Percentiles rank a stretch among this genome's conserved stretches.
phyloP scores from a whole-genome alignment of 2,113 vertebrate species.

The Pithys albifrons region DNA sequence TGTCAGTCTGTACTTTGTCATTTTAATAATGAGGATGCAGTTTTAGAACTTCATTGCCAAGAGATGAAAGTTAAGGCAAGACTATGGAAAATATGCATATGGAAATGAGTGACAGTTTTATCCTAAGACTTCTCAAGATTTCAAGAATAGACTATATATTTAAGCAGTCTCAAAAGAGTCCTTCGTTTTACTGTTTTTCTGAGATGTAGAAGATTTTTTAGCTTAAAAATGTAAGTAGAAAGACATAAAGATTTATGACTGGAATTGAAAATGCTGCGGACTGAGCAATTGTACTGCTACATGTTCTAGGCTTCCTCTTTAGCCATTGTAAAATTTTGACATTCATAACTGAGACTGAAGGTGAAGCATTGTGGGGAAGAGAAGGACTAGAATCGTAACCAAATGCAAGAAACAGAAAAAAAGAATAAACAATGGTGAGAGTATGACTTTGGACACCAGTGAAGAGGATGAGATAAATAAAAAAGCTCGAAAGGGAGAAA shows the following conservation, averaged over 20 bases:
- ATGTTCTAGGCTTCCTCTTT: not conserved
- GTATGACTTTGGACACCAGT: not conserved
- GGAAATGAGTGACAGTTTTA: not conserved
- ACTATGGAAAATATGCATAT: not conserved
- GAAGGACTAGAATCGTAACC: not conserved
- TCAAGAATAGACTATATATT: not conserved
- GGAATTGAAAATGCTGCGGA: not conserved
- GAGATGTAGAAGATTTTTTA: not conserved
- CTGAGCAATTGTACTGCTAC: not conserved
- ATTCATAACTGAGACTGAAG: not conserved
- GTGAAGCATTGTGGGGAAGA: not conserved
- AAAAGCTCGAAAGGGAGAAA: not conserved
- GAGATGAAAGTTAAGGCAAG: not conserved
- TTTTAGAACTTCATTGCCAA: not conserved
- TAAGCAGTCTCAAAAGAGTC: not conserved
- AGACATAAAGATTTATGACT: conserved; percentile 3
- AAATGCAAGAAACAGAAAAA: not conserved
- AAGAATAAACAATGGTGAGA: not conserved
- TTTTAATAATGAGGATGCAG: not conserved
- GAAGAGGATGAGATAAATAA: conserved; percentile 32
- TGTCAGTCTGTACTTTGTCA: not conserved
- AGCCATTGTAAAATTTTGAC: not conserved
- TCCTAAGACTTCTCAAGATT: not conserved
- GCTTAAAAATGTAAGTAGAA: not conserved
- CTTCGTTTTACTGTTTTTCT: not conserved